Percentiles rank a stretch among this genome's conserved stretches.
Evolutionary conservation across 2,888 invertebrate genomes (phyloP).

Genomic region (Ormyrus labotus): DNA sequence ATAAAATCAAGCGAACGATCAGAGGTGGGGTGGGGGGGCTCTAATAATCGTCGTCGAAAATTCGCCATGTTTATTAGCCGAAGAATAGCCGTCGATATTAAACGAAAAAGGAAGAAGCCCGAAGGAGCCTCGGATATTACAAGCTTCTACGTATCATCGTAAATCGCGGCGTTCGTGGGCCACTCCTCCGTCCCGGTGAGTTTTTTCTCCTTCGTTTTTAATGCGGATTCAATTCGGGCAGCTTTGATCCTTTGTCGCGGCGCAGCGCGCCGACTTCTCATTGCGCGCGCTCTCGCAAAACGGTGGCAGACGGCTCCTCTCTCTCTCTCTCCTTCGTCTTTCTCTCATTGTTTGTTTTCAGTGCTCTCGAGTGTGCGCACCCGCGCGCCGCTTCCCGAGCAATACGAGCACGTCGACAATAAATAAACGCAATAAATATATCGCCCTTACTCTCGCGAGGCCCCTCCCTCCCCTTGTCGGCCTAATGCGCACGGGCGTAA

Average conservation of each 20-base stretch:
- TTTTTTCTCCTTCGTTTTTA: constrained; percentile 61
- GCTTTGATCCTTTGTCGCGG: constrained; percentile 59
- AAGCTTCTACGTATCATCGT: constrained; percentile 55
- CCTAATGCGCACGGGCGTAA: constrained; percentile 35
- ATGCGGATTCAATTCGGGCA: constrained; percentile 63
- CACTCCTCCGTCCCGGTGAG: constrained; percentile 35
- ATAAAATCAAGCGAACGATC: constrained; percentile 9
- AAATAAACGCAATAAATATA: constrained; percentile 59
- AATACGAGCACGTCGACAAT: constrained; percentile 57
- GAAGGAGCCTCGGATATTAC: constrained; percentile 36
- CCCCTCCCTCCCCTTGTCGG: constrained; percentile 21
- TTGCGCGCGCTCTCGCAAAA: constrained; percentile 39
- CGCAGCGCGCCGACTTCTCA: constrained; percentile 55
- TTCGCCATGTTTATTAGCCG: constrained; percentile 46
- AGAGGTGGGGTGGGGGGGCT: neutral
- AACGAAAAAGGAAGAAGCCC: constrained; percentile 12
- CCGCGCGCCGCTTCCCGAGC: constrained; percentile 37
- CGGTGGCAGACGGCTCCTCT: constrained; percentile 34
- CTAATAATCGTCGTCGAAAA: constrained; percentile 42
- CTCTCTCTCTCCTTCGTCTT: neutral
- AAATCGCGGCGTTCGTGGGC: constrained; percentile 51
- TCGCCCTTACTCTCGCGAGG: constrained; percentile 43
- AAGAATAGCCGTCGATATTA: constrained; percentile 44
- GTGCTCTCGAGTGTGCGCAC: constrained; percentile 34
- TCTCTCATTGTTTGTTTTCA: constrained; percentile 54